Evolutionary conservation across 2,113 vertebrate genomes (phyloP).

Genomic region (Pachyramphus minor): DNA sequence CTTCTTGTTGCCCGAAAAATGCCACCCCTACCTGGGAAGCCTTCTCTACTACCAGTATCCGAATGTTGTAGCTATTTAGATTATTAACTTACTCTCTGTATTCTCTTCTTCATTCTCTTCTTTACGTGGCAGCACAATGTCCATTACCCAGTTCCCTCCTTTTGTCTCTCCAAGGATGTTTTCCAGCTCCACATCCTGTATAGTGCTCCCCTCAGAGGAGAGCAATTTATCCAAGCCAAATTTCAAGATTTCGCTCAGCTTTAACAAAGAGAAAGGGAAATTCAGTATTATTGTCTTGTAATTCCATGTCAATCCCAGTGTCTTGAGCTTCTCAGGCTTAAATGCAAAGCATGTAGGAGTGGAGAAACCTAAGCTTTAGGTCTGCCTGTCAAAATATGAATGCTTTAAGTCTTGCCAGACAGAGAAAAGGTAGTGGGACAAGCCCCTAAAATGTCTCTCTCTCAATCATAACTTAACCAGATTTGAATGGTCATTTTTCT

Average conservation of each 20-base stretch:
- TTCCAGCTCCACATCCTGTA: constrained; percentile 80
- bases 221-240: constrained; percentile 90
- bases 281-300: neutral
- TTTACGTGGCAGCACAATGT: constrained; percentile 10
- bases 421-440: too few relatives aligned
- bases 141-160: constrained; percentile 77
- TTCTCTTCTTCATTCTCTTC: constrained; percentile 58
- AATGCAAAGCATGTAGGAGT: neutral
- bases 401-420: too few relatives aligned
- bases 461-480: neutral
- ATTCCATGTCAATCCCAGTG: neutral
- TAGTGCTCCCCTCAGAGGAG: constrained; percentile 81
- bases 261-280: constrained; percentile 22
- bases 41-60: neutral
- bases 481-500: neutral
- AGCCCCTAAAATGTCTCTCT: neutral
- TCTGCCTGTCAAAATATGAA: neutral
- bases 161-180: constrained; percentile 82
- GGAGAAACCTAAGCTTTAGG: neutral
- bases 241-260: constrained; percentile 91
- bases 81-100: constrained; percentile 60
- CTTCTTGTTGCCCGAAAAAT: neutral
- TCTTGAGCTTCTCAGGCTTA: neutral
- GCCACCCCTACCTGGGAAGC: neutral
- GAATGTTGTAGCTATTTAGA: neutral